phyloP scores from a whole-genome alignment of 2,113 vertebrate genomes.

The Charina bottae region DNA sequence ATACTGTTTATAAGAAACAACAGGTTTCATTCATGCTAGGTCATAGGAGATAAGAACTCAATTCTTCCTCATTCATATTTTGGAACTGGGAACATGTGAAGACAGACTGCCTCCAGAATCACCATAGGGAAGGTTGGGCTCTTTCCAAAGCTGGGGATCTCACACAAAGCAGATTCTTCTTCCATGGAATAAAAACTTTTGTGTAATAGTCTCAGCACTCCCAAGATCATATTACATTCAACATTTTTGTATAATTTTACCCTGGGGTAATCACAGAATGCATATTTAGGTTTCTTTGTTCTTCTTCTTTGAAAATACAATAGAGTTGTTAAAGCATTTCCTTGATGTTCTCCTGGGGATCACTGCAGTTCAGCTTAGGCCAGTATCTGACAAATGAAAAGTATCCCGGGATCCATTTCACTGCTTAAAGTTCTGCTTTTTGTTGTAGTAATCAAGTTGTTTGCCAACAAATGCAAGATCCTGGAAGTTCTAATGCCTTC shows the following conservation, averaged over 20 bases:
- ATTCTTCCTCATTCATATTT: too few relatives aligned
- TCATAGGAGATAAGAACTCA: too few relatives aligned
- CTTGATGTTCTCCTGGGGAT: not conserved
- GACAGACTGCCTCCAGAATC: too few relatives aligned
- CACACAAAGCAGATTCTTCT: too few relatives aligned
- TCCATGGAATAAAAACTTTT: not conserved
- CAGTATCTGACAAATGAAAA: not conserved
- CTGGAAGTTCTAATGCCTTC: slow-evolving; percentile 1
- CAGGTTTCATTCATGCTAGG: too few relatives aligned
- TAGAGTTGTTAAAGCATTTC: not conserved
- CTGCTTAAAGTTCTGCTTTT: not conserved
- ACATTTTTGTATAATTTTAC: not conserved
- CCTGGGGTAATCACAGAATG: not conserved
- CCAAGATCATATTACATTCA: too few relatives aligned
- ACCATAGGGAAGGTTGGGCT: too few relatives aligned
- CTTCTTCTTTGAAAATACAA: not conserved
- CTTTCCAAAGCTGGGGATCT: too few relatives aligned
- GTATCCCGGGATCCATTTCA: not conserved
- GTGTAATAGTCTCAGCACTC: not conserved
- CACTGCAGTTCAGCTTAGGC: not conserved
- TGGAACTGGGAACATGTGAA: too few relatives aligned
- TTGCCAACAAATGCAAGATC: not conserved
- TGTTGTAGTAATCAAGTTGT: not conserved
- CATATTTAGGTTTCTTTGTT: not conserved
- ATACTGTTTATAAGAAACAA: too few relatives aligned